A percentile compares a stretch with the other conserved stretches of the same genome.
Evolutionary conservation across 2,113 vertebrate species (phyloP).

Genomic region (Vidua chalybeata): DNA sequence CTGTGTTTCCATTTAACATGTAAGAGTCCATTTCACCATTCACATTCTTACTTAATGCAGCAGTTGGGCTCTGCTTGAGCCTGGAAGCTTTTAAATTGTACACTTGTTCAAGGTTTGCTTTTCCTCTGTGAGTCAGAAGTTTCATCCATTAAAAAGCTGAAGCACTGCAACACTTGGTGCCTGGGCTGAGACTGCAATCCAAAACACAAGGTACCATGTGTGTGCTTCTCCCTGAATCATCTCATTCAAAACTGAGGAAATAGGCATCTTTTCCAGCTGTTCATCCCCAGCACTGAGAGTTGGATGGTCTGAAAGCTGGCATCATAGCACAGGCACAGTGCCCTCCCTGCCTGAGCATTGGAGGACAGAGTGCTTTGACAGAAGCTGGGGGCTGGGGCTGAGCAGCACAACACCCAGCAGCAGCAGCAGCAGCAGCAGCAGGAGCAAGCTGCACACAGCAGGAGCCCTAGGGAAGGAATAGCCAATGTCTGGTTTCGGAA

Average conservation of each 20-base stretch:
- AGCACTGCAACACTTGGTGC: background rate
- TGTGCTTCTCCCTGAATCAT: background rate
- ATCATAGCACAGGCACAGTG: background rate
- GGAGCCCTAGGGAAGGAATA: background rate
- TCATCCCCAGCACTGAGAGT: background rate
- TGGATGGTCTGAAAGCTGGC: background rate
- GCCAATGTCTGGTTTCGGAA: background rate
- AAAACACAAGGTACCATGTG: accelerated
- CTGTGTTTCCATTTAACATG: background rate
- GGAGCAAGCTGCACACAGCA: background rate
- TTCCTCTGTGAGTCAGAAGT: background rate
- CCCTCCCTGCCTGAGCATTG: background rate
- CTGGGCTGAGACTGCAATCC: background rate
- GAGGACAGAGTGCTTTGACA: background rate
- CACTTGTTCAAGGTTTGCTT: background rate
- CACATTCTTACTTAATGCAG: background rate
- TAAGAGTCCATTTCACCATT: background rate
- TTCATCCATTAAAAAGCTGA: background rate
- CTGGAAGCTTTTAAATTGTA: background rate
- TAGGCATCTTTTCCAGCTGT: background rate
- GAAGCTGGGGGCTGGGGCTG: background rate
- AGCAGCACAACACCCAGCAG: background rate
- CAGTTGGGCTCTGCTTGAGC: background rate
- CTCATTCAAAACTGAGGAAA: background rate
- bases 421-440: background rate